Base-by-base conservation (phyloP, 1,140 invertebrate genomes). In the Meloidogyne exigua region DNA sequence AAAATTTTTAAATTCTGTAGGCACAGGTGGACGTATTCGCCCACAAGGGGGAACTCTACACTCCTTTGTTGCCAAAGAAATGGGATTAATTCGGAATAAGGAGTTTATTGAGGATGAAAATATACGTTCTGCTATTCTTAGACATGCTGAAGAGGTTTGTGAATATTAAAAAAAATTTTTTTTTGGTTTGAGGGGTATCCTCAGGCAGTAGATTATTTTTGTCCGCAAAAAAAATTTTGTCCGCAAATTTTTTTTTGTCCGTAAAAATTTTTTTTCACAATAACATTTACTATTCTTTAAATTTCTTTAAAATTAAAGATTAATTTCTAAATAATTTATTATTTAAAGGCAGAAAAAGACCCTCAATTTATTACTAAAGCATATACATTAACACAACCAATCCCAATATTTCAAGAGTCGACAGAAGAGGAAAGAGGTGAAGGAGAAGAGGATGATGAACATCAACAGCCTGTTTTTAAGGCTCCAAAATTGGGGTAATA, bases 321-420 rank as follows among this genome's bases (percentile, higher is more conserved):
- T n/a, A n/a, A n/a, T n/a, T 32, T 32, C 7, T 3, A 32, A 32
- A 32, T 3, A 72, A 28, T 12, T 63, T 72, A 63, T 23, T 18
- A 83, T 67, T 32, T 32, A 32, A 69, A 83, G 84, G 96, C 96
- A 0, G 95, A 91, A 68, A 93, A 97, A 87, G 95, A 99, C 91
- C 96, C 96, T 0, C 96, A 95, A 86, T 98, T 94, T 94, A 93
- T 96, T 63, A 91, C 93, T 0, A 94, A 94, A 0, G 95, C 94
- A 11, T 96, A 96, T 87, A 91, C 91, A 68, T 92, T 92, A 67
- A 89, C 86, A 15, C 89, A 89, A 76, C 88, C 89, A 11, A 82
- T 76, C 25, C 82, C 89, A 2, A 84, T 88, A 39, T 88, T 89
- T 77, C 85, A 87, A 74, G 75, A 86, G 25, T 15, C 36, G 2